These are phyloP conservation scores for Microplitis deprimator DNA, from an alignment of 2,888 invertebrate species.

Conservation along the genomic window DNA sequence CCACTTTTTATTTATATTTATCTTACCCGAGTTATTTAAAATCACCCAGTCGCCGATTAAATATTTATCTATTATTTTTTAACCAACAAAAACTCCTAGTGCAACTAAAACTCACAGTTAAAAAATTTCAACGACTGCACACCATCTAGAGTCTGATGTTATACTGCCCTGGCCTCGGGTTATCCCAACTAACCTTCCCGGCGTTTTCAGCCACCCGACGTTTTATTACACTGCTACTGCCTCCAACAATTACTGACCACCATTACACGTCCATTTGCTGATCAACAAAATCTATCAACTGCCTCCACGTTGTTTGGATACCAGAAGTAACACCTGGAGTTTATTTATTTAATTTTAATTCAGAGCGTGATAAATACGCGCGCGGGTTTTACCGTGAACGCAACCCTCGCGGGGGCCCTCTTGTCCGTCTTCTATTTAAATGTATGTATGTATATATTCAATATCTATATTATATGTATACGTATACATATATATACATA, in stretches of 20 bases:
- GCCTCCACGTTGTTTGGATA: not conserved
- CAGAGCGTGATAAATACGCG: slow-evolving; percentile 46
- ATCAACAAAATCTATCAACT: not conserved
- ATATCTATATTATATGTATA: not conserved
- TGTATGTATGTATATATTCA: not conserved
- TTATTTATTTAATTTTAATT: slow-evolving; percentile 17
- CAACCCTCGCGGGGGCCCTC: slow-evolving; percentile 47
- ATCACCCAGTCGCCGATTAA: not conserved
- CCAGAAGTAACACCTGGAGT: not conserved
- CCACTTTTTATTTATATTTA: not conserved
- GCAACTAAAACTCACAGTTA: not conserved
- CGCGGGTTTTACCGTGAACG: slow-evolving; percentile 47
- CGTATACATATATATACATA: not conserved
- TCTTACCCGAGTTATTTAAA: too few relatives aligned
- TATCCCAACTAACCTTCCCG: slow-evolving; percentile 57
- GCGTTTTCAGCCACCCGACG: slow-evolving; percentile 31
- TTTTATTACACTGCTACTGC: slow-evolving; percentile 7
- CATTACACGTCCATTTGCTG: not conserved
- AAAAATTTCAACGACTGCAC: not conserved
- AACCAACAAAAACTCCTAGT: not conserved
- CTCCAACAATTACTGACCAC: not conserved
- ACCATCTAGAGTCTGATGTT: slow-evolving; percentile 42
- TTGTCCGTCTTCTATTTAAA: not conserved
- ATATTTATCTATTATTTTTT: not conserved
- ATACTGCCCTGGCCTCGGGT: slow-evolving; percentile 28